Base-by-base conservation (phyloP, 2,888 invertebrate genomes). In the Diabrotica balteata region DNA sequence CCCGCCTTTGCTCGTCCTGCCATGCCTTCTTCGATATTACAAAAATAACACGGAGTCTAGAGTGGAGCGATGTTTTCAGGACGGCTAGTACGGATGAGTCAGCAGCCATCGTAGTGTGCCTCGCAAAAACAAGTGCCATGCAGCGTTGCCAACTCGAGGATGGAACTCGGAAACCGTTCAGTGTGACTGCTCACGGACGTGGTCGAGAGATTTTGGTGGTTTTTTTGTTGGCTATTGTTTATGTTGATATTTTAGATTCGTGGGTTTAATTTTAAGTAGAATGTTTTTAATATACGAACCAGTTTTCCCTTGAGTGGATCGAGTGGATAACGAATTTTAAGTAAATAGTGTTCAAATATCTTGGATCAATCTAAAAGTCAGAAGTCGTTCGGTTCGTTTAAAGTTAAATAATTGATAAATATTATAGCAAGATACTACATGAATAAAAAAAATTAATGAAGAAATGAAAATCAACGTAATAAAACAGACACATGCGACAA, bases 51-150 rank as follows among this genome's bases (percentile, higher is more conserved):
- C 69, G 67, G 72, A 60, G 50, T 57, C 51, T 50, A 57, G 51
- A 45, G 63, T 42, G 50, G 57, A 53, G 69, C 78, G 68, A 82
- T 77, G 79, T 83, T 82, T 81, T 80, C 78, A 76, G 70, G 60
- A 67, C 78, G 77, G 73, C 45, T 79, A 79, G 79, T 83, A 81
- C 74, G 77, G 81, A 82, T 83, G 83, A 83, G 80, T 83, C 82
- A 83, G 82, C 83, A 71, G 79, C 80, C 80, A 81, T 80, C 77
- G 71, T 68, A 72, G 76, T 74, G 75, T 74, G 75, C 76, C 75
- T 75, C 76, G 77, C 77, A 75, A 77, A 79, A 78, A 77, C 77
- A 78, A 76, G 76, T 79, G 78, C 77, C 75, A 74, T 72, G 68
- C 75, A 67, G 66, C 61, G 68, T 70, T 69, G 69, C 66, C 69